Percentiles rank a stretch among this genome's conserved stretches.
Conservation (phyloP, 2,113 vertebrate species). For the Cettia cetti region DNA sequence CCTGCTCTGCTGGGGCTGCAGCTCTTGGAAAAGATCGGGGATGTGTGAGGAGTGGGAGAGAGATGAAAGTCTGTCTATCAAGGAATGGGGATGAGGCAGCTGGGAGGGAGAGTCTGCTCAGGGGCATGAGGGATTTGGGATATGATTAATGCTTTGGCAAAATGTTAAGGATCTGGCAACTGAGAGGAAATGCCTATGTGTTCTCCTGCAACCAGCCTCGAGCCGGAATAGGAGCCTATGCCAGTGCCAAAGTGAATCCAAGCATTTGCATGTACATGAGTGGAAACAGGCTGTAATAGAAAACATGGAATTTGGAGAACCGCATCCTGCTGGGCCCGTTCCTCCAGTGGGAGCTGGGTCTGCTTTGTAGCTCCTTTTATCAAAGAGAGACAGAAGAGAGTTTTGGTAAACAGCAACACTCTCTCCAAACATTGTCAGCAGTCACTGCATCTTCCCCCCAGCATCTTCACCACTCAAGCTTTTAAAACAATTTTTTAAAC, state of each 20-base stretch:
- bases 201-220: neutral
- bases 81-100: conserved; percentile 20
- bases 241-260: neutral
- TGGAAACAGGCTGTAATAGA: neutral
- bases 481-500: neutral
- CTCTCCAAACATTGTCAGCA: neutral
- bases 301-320: neutral
- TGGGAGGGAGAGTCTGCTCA: neutral
- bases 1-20: neutral
- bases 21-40: neutral
- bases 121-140: neutral
- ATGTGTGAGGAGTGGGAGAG: neutral
- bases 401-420: neutral
- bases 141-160: conserved; percentile 44
- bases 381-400: neutral
- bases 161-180: neutral
- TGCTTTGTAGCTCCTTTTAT: neutral
- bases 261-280: neutral
- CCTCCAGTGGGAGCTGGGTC: neutral
- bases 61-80: conserved; percentile 24
- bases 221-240: neutral
- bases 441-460: neutral
- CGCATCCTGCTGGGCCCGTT: rapidly evolving
- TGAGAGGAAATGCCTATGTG: conserved; percentile 20
- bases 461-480: neutral